Conservation (phyloP, 2,113 vertebrate genomes). For the Oceanites oceanicus region DNA sequence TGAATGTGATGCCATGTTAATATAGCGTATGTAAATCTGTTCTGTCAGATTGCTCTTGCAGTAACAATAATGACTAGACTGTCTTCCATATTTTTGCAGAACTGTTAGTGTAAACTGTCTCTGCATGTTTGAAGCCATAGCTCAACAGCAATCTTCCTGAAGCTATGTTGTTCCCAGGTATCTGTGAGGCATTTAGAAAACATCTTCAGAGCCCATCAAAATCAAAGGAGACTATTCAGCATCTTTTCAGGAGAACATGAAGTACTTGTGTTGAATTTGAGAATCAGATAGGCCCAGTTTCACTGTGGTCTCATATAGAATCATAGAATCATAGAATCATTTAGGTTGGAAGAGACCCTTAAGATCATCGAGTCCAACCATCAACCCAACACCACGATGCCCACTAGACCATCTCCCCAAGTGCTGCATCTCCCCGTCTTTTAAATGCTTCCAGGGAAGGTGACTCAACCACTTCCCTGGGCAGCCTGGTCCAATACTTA, state of each 20-base stretch:
- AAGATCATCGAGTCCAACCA: too few species aligned
- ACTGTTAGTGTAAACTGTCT: not conserved
- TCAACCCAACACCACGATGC: too few species aligned
- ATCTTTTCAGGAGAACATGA: not conserved
- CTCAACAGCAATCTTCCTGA: not conserved
- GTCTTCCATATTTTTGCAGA: not conserved
- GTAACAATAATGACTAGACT: not conserved
- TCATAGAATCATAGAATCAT: too few species aligned
- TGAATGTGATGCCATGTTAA: rapidly evolving
- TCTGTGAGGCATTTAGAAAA: not conserved
- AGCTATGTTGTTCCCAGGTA: not conserved
- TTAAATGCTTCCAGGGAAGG: too few species aligned
- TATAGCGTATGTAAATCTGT: not conserved
- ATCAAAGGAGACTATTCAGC: not conserved
- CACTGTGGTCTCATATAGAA: too few species aligned
- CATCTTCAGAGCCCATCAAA: not conserved
- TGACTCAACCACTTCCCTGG: too few species aligned
- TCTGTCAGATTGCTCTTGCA: not conserved
- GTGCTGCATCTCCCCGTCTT: too few species aligned
- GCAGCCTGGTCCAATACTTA: too few species aligned
- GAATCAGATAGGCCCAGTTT: not conserved
- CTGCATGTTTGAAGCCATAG: not conserved
- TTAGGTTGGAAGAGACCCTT: too few species aligned
- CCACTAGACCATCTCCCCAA: too few species aligned
- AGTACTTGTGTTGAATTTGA: rapidly evolving